phyloP scores from a whole-genome alignment of 2,113 vertebrate genomes.

The Nyctibius bracteatus region DNA sequence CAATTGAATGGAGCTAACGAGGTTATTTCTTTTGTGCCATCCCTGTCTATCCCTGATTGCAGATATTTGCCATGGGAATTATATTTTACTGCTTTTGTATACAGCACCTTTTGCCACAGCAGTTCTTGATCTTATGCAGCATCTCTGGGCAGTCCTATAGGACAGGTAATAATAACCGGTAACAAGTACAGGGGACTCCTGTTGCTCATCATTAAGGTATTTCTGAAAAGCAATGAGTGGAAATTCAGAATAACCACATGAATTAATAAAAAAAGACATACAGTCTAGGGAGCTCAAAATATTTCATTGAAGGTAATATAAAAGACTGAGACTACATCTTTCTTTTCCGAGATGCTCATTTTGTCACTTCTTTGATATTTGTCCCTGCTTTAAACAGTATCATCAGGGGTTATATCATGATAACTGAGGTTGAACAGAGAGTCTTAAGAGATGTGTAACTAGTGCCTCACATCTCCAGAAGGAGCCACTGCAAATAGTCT shows the following conservation, averaged over 20 bases:
- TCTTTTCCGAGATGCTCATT: neutral
- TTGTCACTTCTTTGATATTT: neutral
- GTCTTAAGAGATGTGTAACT: neutral
- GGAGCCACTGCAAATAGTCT: neutral
- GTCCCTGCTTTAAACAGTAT: neutral
- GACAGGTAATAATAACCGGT: neutral
- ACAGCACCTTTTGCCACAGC: neutral
- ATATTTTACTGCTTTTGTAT: neutral
- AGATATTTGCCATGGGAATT: neutral
- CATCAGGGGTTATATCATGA: neutral
- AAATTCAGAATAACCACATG: neutral
- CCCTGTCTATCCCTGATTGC: neutral
- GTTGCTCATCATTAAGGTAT: neutral
- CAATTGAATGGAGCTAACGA: neutral
- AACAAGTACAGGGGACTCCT: neutral
- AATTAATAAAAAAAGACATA: neutral
- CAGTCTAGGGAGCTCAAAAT: neutral
- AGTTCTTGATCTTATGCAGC: neutral
- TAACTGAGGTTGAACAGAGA: neutral
- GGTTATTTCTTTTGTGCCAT: neutral
- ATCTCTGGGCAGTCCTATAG: neutral
- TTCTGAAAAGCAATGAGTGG: neutral
- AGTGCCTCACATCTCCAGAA: neutral
- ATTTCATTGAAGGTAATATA: neutral
- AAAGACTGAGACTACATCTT: neutral